Evolutionary conservation across 2,113 vertebrate species (phyloP).

Genomic region (Mobula hypostoma): DNA sequence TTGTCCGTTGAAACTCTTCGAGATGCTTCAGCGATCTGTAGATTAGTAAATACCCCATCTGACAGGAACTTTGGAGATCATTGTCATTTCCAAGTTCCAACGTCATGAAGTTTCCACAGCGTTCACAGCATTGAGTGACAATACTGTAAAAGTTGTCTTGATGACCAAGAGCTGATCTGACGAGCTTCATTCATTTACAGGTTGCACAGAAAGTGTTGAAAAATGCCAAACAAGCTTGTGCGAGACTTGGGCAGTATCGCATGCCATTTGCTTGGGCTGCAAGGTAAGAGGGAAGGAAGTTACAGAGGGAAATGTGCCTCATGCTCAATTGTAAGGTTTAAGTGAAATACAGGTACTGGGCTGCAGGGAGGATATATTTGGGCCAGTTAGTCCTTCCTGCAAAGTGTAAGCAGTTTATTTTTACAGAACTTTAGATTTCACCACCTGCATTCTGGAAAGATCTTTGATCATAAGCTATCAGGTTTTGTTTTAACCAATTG

Average conservation of each 20-base stretch:
- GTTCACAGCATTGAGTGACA: neutral
- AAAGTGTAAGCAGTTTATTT: neutral
- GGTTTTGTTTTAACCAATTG: neutral
- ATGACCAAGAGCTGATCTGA: neutral
- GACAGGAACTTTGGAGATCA: neutral
- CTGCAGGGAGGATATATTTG: neutral
- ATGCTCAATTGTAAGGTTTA: neutral
- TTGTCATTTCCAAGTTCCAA: neutral
- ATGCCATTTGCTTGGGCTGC: slow-evolving; percentile 99
- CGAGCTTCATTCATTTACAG: slow-evolving; percentile 50
- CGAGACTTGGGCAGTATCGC: slow-evolving; percentile 82
- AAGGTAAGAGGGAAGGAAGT: slow-evolving; percentile 61
- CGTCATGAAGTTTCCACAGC: neutral
- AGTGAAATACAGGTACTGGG: neutral
- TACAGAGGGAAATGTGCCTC: neutral
- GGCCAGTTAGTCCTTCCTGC: neutral
- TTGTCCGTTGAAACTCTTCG: neutral
- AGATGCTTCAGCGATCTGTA: neutral
- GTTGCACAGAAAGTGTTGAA: slow-evolving; percentile 94
- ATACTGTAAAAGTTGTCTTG: neutral
- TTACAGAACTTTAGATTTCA: neutral
- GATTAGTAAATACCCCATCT: neutral
- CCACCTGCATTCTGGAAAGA: too few species aligned
- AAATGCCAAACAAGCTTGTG: slow-evolving; percentile 89
- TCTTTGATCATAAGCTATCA: too few species aligned